Conservation (phyloP, 2,797 vertebrate genomes). For the Hybognathus amarus region DNA sequence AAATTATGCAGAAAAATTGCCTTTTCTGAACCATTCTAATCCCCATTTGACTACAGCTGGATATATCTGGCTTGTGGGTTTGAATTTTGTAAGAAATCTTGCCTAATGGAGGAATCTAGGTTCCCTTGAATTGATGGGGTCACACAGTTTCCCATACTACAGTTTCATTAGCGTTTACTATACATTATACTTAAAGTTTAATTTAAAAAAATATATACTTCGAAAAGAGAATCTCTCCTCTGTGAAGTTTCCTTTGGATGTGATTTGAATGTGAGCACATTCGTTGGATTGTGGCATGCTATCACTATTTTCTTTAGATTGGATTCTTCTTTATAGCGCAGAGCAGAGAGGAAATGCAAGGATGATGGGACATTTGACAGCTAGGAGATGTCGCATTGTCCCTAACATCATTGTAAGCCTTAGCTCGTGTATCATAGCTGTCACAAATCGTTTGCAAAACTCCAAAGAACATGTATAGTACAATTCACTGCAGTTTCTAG, state of each 20-base stretch:
- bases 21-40: background rate
- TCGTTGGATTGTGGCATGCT: constrained; percentile 15
- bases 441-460: constrained; percentile 1
- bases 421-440: constrained; percentile 1
- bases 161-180: background rate
- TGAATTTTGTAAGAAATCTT: background rate
- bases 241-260: constrained; percentile 3
- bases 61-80: background rate
- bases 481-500: background rate
- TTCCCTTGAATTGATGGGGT: background rate
- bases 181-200: background rate
- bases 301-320: constrained; percentile 43
- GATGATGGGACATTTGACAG: constrained; percentile 45
- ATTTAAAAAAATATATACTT: background rate
- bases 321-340: constrained; percentile 36
- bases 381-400: constrained; percentile 11
- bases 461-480: background rate
- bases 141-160: background rate
- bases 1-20: background rate
- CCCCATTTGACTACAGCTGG: constrained; percentile 7
- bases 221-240: background rate
- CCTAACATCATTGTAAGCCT: background rate
- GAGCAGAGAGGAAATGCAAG: constrained; percentile 25
- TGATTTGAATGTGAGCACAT: constrained; percentile 16
- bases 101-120: background rate